Percentiles rank a stretch among this genome's conserved stretches.
phyloP scores from a whole-genome alignment of 92 coral and sea anemone species.

The Diadumene lineata region DNA sequence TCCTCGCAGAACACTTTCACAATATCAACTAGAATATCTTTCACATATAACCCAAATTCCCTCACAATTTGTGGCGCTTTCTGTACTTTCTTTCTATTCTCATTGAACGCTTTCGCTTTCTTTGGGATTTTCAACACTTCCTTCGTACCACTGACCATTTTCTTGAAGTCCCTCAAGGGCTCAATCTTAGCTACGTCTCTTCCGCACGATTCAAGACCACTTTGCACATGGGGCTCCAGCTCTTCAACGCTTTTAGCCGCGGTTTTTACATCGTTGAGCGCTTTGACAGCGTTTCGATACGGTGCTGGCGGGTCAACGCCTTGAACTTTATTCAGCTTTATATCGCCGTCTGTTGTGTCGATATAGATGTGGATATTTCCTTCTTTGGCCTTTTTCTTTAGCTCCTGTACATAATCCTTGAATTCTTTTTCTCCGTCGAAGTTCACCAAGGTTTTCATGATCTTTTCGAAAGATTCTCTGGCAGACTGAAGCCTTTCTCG shows the following conservation, averaged over 20 bases:
- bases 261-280: slow-evolving; percentile 54
- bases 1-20: slow-evolving; percentile 52
- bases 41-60: slow-evolving; percentile 61
- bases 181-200: slow-evolving; percentile 59
- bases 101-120: slow-evolving; percentile 70
- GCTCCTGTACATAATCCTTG: slow-evolving; percentile 67
- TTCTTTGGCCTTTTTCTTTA: slow-evolving; percentile 70
- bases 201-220: slow-evolving; percentile 54
- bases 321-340: slow-evolving; percentile 56
- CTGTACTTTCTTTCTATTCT: slow-evolving; percentile 76
- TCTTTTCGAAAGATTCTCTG: slow-evolving; percentile 63
- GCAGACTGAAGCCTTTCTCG: slow-evolving; percentile 75
- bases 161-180: slow-evolving; percentile 64
- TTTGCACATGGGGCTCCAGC: slow-evolving; percentile 72
- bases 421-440: slow-evolving; percentile 66
- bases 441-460: slow-evolving; percentile 47
- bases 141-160: slow-evolving; percentile 48
- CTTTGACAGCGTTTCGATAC: slow-evolving; percentile 76
- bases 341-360: slow-evolving; percentile 53
- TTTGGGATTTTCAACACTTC: slow-evolving; percentile 64
- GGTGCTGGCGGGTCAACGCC: slow-evolving; percentile 79
- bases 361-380: slow-evolving; percentile 75
- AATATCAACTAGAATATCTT: slow-evolving; percentile 56
- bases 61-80: slow-evolving; percentile 68
- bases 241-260: slow-evolving; percentile 51